Percentiles rank a stretch among this genome's conserved stretches.
These are phyloP conservation scores for Xanthorhoe spadicearia DNA, from an alignment of 2,888 invertebrate genomes.

Conservation along the genomic window DNA sequence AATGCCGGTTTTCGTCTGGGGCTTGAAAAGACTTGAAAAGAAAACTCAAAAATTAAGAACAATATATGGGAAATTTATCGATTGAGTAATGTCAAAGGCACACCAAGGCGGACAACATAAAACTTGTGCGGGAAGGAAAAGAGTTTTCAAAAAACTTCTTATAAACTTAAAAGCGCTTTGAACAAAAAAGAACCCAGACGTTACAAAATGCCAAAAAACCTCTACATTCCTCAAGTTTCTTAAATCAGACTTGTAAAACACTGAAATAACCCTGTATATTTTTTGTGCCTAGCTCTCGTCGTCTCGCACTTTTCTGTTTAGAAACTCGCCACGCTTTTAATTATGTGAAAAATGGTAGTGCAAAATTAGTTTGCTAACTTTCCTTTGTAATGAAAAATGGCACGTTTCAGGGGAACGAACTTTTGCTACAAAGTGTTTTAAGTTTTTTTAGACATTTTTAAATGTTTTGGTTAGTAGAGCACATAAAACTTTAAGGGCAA, in stretches of 20 bases:
- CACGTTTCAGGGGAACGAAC: constrained; percentile 28
- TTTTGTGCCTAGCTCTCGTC: constrained; percentile 3
- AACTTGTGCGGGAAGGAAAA: no score
- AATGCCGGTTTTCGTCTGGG: no score
- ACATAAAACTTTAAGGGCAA: not conserved
- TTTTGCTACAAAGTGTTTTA: constrained; percentile 24
- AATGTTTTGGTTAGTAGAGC: not conserved
- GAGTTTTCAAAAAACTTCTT: no score
- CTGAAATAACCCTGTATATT: constrained; percentile 8
- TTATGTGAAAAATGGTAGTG: constrained; percentile 36
- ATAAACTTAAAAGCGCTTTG: no score
- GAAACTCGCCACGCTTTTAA: constrained; percentile 34
- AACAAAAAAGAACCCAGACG: no score
- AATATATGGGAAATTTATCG: no score
- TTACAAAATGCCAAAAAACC: no score
- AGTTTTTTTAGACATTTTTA: constrained; percentile 11
- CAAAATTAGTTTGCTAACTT: constrained; percentile 43
- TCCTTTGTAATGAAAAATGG: constrained; percentile 33
- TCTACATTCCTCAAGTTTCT: no score
- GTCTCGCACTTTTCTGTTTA: constrained; percentile 34
- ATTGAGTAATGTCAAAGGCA: not conserved
- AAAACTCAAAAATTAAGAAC: no score
- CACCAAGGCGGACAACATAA: not conserved
- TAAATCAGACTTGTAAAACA: not conserved
- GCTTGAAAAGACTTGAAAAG: no score